Evolutionary conservation across 2,113 vertebrate species (phyloP).

Genomic region (Dasyprocta punctata): DNA sequence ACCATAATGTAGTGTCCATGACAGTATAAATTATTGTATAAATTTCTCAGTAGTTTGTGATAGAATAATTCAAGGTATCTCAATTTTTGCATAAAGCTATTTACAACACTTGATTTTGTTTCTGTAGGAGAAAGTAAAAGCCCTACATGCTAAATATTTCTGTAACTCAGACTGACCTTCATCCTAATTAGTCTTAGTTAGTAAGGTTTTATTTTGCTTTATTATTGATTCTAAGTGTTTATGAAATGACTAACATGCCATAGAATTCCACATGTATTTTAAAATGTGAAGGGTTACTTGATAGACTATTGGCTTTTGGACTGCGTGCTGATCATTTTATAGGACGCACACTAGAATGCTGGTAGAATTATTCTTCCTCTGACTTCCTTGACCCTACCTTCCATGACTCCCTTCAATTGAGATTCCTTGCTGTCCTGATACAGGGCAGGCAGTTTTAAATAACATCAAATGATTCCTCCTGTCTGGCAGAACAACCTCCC

Average conservation of each 20-base stretch:
- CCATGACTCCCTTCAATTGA: not conserved
- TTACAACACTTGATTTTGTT: not conserved
- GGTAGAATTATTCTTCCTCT: not conserved
- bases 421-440: not conserved
- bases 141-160: not conserved
- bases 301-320: not conserved
- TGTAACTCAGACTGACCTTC: conserved; percentile 3
- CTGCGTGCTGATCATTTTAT: not conserved
- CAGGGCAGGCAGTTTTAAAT: not conserved
- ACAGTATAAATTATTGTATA: not conserved
- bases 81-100: not conserved
- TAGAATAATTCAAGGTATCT: not conserved
- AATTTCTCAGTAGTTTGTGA: not conserved
- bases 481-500: not conserved
- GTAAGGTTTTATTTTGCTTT: conserved; percentile 51
- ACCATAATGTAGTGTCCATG: not conserved
- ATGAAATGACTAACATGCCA: not conserved
- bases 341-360: not conserved
- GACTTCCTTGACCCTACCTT: not conserved
- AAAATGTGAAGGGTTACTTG: conserved; percentile 1
- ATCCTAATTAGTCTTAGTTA: conserved; percentile 35
- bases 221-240: not conserved
- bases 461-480: not conserved
- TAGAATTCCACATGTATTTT: not conserved
- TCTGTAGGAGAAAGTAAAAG: not conserved